Base-by-base conservation (phyloP, 2,113 vertebrate genomes). In the Ceyx melanurus region DNA sequence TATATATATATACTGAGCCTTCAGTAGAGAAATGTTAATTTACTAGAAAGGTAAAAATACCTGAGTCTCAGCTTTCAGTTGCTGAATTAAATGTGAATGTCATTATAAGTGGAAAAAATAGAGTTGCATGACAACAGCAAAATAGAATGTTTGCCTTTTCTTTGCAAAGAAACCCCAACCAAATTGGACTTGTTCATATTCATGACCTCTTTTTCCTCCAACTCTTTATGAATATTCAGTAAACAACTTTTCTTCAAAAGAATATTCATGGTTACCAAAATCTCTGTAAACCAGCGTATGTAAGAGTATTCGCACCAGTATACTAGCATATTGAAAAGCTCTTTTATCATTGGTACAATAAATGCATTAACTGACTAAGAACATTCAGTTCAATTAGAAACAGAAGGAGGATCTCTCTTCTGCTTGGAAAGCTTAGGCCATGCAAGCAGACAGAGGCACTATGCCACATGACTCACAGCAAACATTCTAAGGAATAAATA, bases 181-280 rank as follows among this genome's bases (percentile, higher is more conserved):
- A 82, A 85, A 92, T 87, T 35, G 93, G 72, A 45, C 79, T 87
- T 79, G 87, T 93, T 91, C 92, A 93, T 96, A 95, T 95, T 93
- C 94, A 95, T 85, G 89, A 91, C 58, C 71, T 87, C 84, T 89
- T 92, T 94, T 95, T 79, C 84, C 84, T 92, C 29, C 57, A 93
- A 37, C 70, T 89, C 85, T 56, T 86, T 75, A 92, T 92, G 84
- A 96, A 90, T 92, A 92, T 91, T 96, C 92, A 93, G 51, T 77
- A 85, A 91, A 89, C 57, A 94, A 93, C 67, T 93, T 92, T 77
- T 73, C 70, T 66, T 91, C 84, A 82, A 56, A 56, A 91, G 92
- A 93, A 93, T 89, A 89, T 82, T 93, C 53, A 87, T 25, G 18
- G 78, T 10, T 79, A 73, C 14, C 8, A 61, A 87, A 89, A 86